Base-by-base conservation (phyloP, 1,140 invertebrate genomes). In the Lasaia peninsularis region DNA sequence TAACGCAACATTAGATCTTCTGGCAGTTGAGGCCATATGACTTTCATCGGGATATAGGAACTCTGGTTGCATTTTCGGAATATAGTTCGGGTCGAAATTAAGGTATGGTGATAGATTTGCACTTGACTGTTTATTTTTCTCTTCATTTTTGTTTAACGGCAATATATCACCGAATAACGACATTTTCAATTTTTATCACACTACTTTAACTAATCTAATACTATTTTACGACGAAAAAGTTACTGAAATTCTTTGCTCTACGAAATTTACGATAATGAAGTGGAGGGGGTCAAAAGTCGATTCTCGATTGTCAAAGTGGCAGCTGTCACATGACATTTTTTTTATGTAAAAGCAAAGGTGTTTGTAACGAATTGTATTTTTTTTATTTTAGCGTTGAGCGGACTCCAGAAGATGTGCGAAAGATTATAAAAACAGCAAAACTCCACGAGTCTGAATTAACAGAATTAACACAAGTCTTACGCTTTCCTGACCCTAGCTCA, bases 31-130 rank as follows among this genome's bases (percentile, higher is more conserved):
- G 24, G 87, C 83, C 80, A 88, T 89, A 67, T 90, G 82, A 60
- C 83, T 89, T 34, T 90, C 91, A 88, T 98, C 97, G 31, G 96
- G 94, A 73, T 98, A 97, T 71, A 99, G 96, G 73, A 96, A 98
- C 90, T 98, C 96, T 52, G 97, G 96, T 73, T 97, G 95, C 73
- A 91, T 92, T 73, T 93, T 92, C 40, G 94, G 93, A 61, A 98
- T 91, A 80, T 95, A 96, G 28, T 94, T 90, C 24, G 97, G 96
- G 86, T 98, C 96, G 85, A 97, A 96, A 88, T 97, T 98, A 65
- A 98, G 91, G 83, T 98, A 98, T 2, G 97, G 97, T 62, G 96
- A 98, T 16, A 97, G 86, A 11, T 91, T 91, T 20, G 91, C 73
- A 32, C 73, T 64, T 11, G 69, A 63, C 34, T 76, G 76, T 51